Conservation (phyloP, 2,797 vertebrate genomes). For the Lacerta viridis region DNA sequence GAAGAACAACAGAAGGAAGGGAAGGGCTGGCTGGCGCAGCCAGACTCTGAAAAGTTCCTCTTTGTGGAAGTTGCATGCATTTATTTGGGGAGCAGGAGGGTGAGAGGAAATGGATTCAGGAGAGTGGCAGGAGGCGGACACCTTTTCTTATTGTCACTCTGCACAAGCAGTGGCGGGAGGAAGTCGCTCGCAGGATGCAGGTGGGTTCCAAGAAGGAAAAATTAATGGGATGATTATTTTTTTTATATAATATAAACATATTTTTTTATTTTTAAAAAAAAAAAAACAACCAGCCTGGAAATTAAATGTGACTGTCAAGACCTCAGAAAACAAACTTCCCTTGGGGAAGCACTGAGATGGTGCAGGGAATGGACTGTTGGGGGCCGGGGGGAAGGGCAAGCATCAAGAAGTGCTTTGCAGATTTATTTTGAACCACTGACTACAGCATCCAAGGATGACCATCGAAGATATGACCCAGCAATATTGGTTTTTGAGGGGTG, state of each 20-base stretch:
- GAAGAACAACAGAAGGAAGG: neutral
- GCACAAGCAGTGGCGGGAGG: neutral
- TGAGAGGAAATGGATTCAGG: neutral
- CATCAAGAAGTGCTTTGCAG: neutral
- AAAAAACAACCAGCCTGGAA: too few relatives aligned
- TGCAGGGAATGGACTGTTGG: neutral
- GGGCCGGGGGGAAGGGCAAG: too few relatives aligned
- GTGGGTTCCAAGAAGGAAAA: neutral
- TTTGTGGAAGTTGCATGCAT: neutral
- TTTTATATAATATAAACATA: neutral
- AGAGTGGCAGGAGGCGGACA: neutral
- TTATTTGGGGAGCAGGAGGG: neutral
- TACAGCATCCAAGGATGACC: neutral
- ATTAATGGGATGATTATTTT: neutral
- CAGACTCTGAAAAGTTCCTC: neutral
- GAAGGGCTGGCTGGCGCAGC: neutral
- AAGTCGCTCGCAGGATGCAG: slow-evolving; percentile 23
- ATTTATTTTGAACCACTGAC: neutral
- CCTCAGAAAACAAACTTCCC: neutral
- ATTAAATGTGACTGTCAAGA: neutral
- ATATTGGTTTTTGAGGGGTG: neutral
- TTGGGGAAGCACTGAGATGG: neutral
- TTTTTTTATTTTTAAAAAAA: too few relatives aligned
- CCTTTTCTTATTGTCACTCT: neutral
- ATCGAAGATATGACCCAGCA: neutral